phyloP scores from a whole-genome alignment of 2,113 vertebrate species.

The Psammodynastes pulverulentus region DNA sequence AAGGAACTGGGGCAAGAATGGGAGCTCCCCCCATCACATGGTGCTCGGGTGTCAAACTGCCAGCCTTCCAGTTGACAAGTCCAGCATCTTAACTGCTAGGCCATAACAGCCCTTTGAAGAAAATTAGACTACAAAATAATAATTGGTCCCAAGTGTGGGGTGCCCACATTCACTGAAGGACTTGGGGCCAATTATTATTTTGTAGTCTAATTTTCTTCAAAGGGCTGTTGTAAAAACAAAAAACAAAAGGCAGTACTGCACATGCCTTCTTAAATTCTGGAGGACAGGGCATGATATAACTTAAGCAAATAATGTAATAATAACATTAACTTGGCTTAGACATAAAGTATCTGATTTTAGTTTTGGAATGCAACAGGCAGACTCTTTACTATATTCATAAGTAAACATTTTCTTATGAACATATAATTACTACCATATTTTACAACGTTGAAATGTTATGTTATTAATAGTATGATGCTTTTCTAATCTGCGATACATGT shows the following conservation, averaged over 20 bases:
- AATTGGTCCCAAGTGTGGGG: background rate
- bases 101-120: background rate
- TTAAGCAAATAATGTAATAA: background rate
- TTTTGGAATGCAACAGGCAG: background rate
- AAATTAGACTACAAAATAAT: background rate
- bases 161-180: background rate
- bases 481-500: background rate
- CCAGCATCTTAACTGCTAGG: background rate
- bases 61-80: background rate
- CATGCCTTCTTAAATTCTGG: background rate
- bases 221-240: background rate
- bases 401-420: background rate
- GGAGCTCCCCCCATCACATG: background rate
- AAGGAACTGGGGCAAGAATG: background rate
- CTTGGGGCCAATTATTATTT: background rate
- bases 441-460: background rate
- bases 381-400: background rate
- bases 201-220: background rate
- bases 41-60: background rate
- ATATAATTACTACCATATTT: background rate
- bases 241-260: background rate
- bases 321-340: background rate
- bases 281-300: background rate
- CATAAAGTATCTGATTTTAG: background rate
- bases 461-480: background rate